phyloP scores from a whole-genome alignment of 2,797 vertebrate species.

The Sciurus vulgaris region DNA sequence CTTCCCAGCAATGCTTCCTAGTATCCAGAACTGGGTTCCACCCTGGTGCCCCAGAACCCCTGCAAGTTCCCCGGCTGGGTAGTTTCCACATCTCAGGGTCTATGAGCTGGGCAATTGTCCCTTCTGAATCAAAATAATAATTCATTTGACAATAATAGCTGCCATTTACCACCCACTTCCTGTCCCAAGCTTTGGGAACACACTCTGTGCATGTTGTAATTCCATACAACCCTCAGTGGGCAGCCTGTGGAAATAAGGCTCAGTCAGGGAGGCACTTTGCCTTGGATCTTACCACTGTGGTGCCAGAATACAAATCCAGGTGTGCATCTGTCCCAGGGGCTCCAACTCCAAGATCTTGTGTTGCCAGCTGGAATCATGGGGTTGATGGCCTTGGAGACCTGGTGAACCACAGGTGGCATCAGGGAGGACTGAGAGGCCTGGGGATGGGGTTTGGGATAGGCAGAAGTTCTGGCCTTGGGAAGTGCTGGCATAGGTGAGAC shows the following conservation, averaged over 20 bases:
- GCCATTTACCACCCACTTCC: neutral
- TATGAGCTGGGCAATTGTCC: neutral
- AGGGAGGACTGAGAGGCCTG: neutral
- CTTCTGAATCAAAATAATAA: neutral
- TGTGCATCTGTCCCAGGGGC: neutral
- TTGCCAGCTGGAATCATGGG: neutral
- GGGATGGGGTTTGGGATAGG: neutral
- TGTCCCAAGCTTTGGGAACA: neutral
- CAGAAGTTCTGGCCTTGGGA: too few species aligned
- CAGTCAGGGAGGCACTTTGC: neutral
- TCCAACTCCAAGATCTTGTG: neutral
- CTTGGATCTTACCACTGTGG: neutral
- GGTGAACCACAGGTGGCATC: neutral
- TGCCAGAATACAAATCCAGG: neutral
- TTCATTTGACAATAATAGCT: neutral
- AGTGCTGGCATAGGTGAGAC: neutral
- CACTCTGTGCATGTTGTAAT: neutral
- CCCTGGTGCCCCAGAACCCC: neutral
- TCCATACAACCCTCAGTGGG: neutral
- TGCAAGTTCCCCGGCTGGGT: neutral
- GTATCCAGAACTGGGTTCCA: neutral
- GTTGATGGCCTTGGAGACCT: neutral
- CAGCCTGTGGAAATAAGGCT: neutral
- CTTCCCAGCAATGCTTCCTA: neutral
- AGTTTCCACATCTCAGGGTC: neutral